These are phyloP conservation scores for Thrips palmi DNA, from an alignment of 1,140 invertebrate genomes.

Conservation along the genomic window DNA sequence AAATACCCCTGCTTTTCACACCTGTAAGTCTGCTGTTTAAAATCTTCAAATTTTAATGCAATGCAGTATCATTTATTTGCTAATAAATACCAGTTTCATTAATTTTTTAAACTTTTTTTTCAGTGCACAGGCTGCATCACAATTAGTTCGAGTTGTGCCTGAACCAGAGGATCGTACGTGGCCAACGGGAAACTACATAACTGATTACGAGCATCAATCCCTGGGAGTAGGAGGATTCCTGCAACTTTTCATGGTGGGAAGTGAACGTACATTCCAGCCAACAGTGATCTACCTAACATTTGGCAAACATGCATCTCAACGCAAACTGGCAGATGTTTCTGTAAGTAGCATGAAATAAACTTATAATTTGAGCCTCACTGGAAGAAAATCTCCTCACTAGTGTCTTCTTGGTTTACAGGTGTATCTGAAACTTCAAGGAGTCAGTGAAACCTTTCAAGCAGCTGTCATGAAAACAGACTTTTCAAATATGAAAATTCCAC, in stretches of 20 bases:
- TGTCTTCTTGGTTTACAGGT: constrained; percentile 22
- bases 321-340: constrained; percentile 21
- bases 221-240: constrained; percentile 37
- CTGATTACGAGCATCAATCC: constrained; percentile 37
- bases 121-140: constrained; percentile 34
- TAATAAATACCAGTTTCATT: not conserved
- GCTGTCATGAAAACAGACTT: constrained; percentile 16
- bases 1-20: constrained; percentile 39
- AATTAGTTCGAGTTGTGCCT: constrained; percentile 34
- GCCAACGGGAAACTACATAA: constrained; percentile 40
- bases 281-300: constrained; percentile 35
- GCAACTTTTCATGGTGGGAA: constrained; percentile 36
- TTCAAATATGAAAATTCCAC: constrained; percentile 22
- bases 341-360: not conserved
- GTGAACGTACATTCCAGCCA: constrained; percentile 36
- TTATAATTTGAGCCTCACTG: not conserved
- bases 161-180: constrained; percentile 26
- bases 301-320: constrained; percentile 35
- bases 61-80: not conserved
- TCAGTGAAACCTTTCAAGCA: constrained; percentile 22
- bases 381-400: constrained; percentile 3
- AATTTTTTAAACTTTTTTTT: constrained; percentile 12
- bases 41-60: not conserved
- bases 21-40: constrained; percentile 26
- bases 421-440: constrained; percentile 34